A percentile compares a stretch with the other conserved stretches of the same genome.
Evolutionary conservation across 2,113 vertebrate species (phyloP).

Genomic region (Heloderma charlesbogerti): DNA sequence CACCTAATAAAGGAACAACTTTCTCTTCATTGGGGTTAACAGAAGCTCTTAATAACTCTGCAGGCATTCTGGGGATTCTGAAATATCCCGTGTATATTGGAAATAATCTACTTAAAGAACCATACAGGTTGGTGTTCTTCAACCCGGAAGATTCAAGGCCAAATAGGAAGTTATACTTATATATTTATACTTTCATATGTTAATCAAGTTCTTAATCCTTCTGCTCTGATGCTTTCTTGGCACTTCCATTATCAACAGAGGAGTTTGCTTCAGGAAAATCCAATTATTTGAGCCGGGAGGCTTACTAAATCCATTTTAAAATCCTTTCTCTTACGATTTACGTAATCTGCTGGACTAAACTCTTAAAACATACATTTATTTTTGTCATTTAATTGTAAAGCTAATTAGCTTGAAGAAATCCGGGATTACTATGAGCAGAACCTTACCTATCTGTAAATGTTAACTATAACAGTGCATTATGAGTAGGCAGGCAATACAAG

Average conservation of each 20-base stretch:
- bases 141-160: not conserved
- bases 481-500: slow-evolving; percentile 34
- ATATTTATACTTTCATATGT: not conserved
- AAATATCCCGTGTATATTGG: slow-evolving; percentile 25
- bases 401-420: slow-evolving; percentile 39
- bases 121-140: slow-evolving; percentile 10
- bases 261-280: slow-evolving; percentile 39
- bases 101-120: slow-evolving; percentile 22
- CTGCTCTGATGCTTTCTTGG: slow-evolving; percentile 26
- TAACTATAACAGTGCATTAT: slow-evolving; percentile 1
- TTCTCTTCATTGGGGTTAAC: slow-evolving; percentile 20
- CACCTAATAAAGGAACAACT: slow-evolving; percentile 11
- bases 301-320: slow-evolving; percentile 50
- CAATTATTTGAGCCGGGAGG: slow-evolving; percentile 23
- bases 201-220: slow-evolving; percentile 36
- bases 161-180: slow-evolving; percentile 16
- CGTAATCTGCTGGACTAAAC: slow-evolving; percentile 31
- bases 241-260: not conserved
- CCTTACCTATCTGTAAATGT: slow-evolving; percentile 27
- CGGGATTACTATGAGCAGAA: slow-evolving; percentile 14
- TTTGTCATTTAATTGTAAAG: slow-evolving; percentile 40
- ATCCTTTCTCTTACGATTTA: slow-evolving; percentile 12
- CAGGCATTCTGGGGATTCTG: slow-evolving; percentile 9
- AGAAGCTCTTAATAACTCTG: slow-evolving; percentile 17
- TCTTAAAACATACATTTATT: slow-evolving; percentile 6